phyloP scores from a whole-genome alignment of 2,797 vertebrate species.

The Lemur catta region DNA sequence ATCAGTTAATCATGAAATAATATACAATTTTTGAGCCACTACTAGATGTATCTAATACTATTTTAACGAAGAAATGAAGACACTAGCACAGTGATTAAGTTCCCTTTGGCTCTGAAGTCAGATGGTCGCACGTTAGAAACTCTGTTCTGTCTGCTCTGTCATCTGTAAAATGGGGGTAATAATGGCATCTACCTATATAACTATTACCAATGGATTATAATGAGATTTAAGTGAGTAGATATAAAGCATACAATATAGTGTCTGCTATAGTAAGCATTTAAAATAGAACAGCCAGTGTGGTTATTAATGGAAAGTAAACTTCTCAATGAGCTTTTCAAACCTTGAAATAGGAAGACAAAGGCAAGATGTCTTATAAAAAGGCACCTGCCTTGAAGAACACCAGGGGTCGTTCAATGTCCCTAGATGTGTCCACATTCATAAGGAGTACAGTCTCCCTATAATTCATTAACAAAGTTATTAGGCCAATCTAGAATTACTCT shows the following conservation, averaged over 20 bases:
- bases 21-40: not conserved
- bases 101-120: not conserved
- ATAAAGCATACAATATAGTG: not conserved
- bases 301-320: not conserved
- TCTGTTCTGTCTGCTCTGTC: not conserved
- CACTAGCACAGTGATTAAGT: not conserved
- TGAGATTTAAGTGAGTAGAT: not conserved
- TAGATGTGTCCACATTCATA: not conserved
- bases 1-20: not conserved
- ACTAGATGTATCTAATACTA: not conserved
- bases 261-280: not conserved
- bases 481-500: not conserved
- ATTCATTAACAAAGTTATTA: not conserved
- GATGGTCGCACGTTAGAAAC: not conserved
- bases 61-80: not conserved
- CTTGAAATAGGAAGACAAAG: not conserved
- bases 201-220: not conserved
- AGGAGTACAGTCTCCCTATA: not conserved
- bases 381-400: not conserved
- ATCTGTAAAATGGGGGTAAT: conserved; percentile 8
- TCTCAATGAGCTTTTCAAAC: not conserved
- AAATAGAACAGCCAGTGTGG: not conserved
- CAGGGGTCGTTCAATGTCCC: not conserved
- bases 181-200: not conserved
- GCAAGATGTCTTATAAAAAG: not conserved